Evolutionary conservation across 2,888 invertebrate genomes (phyloP).

Genomic region (Drosophila setosimentum): DNA sequence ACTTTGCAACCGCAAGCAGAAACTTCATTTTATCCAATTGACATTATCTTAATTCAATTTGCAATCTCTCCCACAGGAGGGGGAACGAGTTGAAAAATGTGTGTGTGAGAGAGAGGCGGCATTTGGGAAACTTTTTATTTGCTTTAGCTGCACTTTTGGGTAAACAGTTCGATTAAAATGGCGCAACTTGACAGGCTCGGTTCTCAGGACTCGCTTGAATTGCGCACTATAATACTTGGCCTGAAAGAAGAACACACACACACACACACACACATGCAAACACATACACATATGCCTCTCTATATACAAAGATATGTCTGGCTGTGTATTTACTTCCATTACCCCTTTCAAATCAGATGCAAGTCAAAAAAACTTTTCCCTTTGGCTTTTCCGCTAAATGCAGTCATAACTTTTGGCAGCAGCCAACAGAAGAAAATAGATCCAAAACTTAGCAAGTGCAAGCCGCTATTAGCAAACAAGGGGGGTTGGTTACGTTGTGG

Average conservation of each 20-base stretch:
- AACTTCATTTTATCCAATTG: conserved; percentile 68
- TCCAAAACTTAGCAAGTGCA: conserved; percentile 62
- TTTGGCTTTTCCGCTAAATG: conserved; percentile 67
- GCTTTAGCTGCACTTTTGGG: conserved; percentile 76
- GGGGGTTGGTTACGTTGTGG: conserved; percentile 36
- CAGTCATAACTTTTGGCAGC: conserved; percentile 80
- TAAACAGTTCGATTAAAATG: conserved; percentile 78
- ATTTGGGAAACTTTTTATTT: conserved; percentile 73
- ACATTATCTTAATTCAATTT: conserved; percentile 80
- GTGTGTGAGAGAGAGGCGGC: conserved; percentile 36
- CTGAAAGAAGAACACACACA: conserved; percentile 55
- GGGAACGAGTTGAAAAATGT: neutral
- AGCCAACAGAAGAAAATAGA: conserved; percentile 40
- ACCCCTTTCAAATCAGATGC: conserved; percentile 74
- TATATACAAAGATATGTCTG: conserved; percentile 19
- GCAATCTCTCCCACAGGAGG: conserved; percentile 54
- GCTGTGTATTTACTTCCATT: conserved; percentile 41
- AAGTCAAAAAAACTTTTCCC: conserved; percentile 61
- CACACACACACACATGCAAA: conserved; percentile 4
- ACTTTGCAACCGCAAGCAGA: conserved; percentile 53
- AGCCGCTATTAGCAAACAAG: conserved; percentile 72
- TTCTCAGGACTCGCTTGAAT: conserved; percentile 45
- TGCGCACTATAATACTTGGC: conserved; percentile 59
- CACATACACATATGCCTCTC: neutral
- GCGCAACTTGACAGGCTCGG: conserved; percentile 54